Percentiles rank a stretch among this genome's conserved stretches.
Conservation (phyloP, 2,888 invertebrate genomes). For the Emmelina monodactyla region DNA sequence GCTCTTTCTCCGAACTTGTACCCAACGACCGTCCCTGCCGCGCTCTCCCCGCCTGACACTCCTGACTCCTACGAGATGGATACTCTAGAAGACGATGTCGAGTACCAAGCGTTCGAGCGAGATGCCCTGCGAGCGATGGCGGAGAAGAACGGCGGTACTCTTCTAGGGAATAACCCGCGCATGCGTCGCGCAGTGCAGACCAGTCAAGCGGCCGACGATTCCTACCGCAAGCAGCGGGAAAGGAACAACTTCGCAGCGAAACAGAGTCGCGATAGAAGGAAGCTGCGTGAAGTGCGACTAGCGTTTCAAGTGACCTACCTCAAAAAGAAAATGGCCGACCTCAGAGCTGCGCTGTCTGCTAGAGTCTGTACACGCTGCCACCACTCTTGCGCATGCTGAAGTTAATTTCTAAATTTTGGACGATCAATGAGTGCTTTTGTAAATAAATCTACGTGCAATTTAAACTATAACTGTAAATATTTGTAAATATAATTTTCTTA, state of each 20-base stretch:
- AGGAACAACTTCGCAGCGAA: constrained; percentile 97
- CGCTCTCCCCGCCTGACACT: constrained; percentile 32
- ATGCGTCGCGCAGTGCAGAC: constrained; percentile 70
- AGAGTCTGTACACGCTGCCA: constrained; percentile 28
- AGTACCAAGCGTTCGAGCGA: constrained; percentile 75
- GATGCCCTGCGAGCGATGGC: constrained; percentile 73
- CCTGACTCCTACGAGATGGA: constrained; percentile 49
- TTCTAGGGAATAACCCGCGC: constrained; percentile 70
- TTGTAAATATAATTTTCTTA: too few species aligned
- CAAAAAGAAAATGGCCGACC: constrained; percentile 85
- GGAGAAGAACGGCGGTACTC: constrained; percentile 65
- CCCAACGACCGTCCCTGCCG: constrained; percentile 26
- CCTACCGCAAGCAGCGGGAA: constrained; percentile 85
- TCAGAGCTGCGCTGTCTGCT: constrained; percentile 73
- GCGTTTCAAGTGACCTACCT: constrained; percentile 87
- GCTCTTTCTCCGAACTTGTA: constrained; percentile 27
- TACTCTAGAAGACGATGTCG: constrained; percentile 51
- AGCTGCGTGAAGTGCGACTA: constrained; percentile 91
- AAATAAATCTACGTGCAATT: neutral
- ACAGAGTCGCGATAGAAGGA: constrained; percentile 86
- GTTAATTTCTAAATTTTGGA: neutral
- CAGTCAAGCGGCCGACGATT: constrained; percentile 66
- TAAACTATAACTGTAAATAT: too few species aligned
- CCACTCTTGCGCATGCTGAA: constrained; percentile 22
- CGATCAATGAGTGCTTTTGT: neutral